phyloP scores from a whole-genome alignment of 2,888 invertebrate species.

The Clistopyga incitator region DNA sequence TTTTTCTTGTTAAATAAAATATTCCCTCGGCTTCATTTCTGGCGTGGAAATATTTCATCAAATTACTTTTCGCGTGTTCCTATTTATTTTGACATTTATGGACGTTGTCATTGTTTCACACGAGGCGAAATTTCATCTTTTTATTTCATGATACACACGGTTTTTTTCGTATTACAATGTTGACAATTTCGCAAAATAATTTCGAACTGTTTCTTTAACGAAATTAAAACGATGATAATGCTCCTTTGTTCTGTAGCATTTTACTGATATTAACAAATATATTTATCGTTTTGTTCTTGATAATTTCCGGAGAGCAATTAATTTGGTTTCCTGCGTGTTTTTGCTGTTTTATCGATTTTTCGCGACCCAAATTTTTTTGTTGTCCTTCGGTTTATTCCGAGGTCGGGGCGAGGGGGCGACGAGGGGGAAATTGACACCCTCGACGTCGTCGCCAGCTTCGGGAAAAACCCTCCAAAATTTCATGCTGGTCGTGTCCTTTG shows the following conservation, averaged over 20 bases:
- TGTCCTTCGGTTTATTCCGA: constrained; percentile 14
- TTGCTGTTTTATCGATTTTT: constrained; percentile 52
- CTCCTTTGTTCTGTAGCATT: not conserved
- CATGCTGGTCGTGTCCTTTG: constrained; percentile 69
- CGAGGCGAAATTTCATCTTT: no score
- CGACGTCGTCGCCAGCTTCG: constrained; percentile 18
- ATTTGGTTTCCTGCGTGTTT: not conserved
- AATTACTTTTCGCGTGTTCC: not conserved
- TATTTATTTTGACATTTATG: not conserved
- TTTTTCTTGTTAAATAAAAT: no score
- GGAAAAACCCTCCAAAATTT: constrained; percentile 67
- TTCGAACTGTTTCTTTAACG: not conserved
- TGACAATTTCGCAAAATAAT: not conserved
- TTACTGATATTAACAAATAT: constrained; percentile 32
- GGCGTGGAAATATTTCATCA: not conserved
- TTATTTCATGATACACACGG: no score
- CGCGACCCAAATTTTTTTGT: constrained; percentile 26
- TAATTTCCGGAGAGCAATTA: constrained; percentile 23
- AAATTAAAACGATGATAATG: constrained; percentile 3
- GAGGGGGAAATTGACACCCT: constrained; percentile 13
- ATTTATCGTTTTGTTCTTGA: constrained; percentile 34
- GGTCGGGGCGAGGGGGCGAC: not conserved
- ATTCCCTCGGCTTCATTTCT: not conserved
- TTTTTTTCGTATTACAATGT: no score
- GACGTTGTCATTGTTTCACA: no score